Conservation (phyloP, 2,888 invertebrate genomes). For the Campoplex nolae region DNA sequence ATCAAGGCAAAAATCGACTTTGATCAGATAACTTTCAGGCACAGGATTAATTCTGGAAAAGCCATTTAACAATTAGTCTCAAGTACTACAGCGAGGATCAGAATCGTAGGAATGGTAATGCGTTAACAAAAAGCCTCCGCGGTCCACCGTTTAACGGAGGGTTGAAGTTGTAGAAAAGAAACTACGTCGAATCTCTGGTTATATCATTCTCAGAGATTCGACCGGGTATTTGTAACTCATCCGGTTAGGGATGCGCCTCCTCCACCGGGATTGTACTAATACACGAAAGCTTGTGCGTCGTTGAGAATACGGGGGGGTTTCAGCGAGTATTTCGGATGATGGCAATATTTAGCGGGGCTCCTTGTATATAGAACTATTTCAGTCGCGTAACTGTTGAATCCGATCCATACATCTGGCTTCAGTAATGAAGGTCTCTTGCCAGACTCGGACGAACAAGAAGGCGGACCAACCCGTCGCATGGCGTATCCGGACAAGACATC, state of each 20-base stretch:
- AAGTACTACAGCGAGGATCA: not conserved
- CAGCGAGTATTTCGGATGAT: slow-evolving; percentile 36
- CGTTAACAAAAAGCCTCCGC: not conserved
- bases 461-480: slow-evolving; percentile 20
- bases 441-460: slow-evolving; percentile 28
- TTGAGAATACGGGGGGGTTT: slow-evolving; percentile 4
- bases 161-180: slow-evolving; percentile 1
- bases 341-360: slow-evolving; percentile 17
- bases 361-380: slow-evolving; percentile 41
- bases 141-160: not conserved
- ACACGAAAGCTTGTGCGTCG: not conserved
- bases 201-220: slow-evolving; percentile 45
- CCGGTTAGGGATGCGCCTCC: slow-evolving; percentile 37
- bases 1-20: slow-evolving; percentile 65
- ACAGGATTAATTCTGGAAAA: slow-evolving; percentile 38
- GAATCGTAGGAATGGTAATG: not conserved
- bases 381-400: slow-evolving; percentile 60
- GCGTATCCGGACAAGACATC: slow-evolving; percentile 21
- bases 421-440: slow-evolving; percentile 28
- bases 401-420: slow-evolving; percentile 65
- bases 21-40: slow-evolving; percentile 35
- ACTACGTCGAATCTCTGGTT: not conserved
- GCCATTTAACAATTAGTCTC: slow-evolving; percentile 56
- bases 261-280: not conserved
- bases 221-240: slow-evolving; percentile 47